Conservation (phyloP, 2,113 vertebrate genomes). For the Axis porcinus region DNA sequence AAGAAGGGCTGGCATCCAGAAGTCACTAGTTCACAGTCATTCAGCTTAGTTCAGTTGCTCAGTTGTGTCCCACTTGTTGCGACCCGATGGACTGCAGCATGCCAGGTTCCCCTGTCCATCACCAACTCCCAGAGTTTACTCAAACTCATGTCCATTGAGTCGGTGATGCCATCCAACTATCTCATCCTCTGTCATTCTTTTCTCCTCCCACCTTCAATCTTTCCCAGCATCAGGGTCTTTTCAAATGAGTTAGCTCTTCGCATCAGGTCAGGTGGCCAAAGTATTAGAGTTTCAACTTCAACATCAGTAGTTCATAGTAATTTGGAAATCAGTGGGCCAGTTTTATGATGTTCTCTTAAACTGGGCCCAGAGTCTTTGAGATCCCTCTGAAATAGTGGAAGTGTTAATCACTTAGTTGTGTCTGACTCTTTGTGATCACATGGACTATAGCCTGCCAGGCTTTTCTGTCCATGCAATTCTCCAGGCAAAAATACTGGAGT, state of each 20-base stretch:
- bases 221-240: not conserved
- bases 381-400: not conserved
- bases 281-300: no score
- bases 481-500: not conserved
- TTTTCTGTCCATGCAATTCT: not conserved
- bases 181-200: not conserved
- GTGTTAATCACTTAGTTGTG: not conserved
- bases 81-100: not conserved
- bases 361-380: not conserved
- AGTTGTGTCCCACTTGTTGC: fast-evolving
- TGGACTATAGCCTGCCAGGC: not conserved
- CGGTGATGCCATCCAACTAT: not conserved
- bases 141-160: not conserved
- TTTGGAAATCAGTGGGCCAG: not conserved
- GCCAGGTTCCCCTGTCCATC: not conserved
- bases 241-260: no score
- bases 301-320: not conserved
- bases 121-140: not conserved
- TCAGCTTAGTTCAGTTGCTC: not conserved
- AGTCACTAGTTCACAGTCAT: not conserved
- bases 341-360: not conserved
- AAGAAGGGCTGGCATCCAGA: not conserved
- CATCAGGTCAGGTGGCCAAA: no score
- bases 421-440: not conserved
- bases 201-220: not conserved